Evolutionary conservation across 2,797 vertebrate genomes (phyloP).

Genomic region (Vireo griseus): DNA sequence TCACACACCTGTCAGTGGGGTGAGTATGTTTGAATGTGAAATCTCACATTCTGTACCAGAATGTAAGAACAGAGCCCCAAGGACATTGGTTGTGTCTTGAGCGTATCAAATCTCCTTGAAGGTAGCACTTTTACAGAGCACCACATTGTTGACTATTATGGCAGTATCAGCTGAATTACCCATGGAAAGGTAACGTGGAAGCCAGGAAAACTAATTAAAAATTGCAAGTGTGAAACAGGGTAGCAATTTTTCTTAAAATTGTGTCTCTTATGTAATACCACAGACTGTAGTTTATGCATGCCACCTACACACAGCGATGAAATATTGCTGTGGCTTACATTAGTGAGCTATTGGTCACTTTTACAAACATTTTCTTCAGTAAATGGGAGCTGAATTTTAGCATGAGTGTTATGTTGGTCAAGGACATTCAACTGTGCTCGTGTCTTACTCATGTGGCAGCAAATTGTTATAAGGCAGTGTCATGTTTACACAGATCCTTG

Average conservation of each 20-base stretch:
- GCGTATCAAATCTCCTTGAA: neutral
- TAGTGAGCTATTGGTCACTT: neutral
- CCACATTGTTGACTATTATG: neutral
- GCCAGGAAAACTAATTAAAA: neutral
- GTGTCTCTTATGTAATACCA: neutral
- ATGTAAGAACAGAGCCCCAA: neutral
- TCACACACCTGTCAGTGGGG: slow-evolving; percentile 45
- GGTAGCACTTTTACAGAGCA: neutral
- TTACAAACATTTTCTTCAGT: neutral
- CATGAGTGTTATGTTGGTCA: neutral
- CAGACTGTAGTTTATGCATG: slow-evolving; percentile 1
- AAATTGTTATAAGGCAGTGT: neutral
- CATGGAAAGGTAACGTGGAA: neutral
- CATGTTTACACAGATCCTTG: neutral
- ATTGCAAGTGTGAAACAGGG: neutral
- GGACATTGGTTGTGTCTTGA: neutral
- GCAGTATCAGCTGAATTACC: neutral
- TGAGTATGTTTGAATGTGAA: neutral
- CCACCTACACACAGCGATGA: slow-evolving; percentile 1
- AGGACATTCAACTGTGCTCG: neutral
- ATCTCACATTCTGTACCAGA: slow-evolving; percentile 1
- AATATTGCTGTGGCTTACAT: neutral
- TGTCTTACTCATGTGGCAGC: neutral
- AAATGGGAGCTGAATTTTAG: neutral
- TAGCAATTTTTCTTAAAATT: neutral